A percentile compares a stretch with the other conserved stretches of the same genome.
These are phyloP conservation scores for Melanerpes aurifrons DNA, from an alignment of 2,113 vertebrate species.

Conservation along the genomic window DNA sequence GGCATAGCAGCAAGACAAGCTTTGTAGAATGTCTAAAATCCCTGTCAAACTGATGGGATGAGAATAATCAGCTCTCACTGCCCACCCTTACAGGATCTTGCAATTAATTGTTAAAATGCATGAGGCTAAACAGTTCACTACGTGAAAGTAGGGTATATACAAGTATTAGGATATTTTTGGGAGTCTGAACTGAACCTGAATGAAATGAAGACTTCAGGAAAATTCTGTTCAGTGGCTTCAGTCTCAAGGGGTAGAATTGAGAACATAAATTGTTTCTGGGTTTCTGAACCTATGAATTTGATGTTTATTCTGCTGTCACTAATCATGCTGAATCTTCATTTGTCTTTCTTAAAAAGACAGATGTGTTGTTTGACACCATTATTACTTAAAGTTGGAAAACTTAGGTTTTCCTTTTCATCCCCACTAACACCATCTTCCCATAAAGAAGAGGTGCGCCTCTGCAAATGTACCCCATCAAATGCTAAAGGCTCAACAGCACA, in stretches of 20 bases:
- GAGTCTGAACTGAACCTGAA: neutral
- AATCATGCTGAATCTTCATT: neutral
- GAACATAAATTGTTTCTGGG: neutral
- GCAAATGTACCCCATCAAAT: neutral
- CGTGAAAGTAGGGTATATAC: neutral
- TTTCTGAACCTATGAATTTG: neutral
- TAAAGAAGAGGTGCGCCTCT: neutral
- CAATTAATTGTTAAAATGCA: neutral
- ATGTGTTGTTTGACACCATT: neutral
- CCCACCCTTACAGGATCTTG: neutral
- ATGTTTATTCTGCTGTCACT: neutral
- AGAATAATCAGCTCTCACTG: conserved; percentile 2
- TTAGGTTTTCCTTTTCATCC: neutral
- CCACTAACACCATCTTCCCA: neutral
- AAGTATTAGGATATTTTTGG: neutral
- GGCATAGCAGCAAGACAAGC: conserved; percentile 7
- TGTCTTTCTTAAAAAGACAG: neutral
- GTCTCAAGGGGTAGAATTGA: neutral
- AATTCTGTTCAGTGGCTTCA: neutral
- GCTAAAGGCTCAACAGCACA: neutral
- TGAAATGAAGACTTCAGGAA: neutral
- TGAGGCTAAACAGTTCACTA: neutral
- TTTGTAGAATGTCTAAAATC: conserved; percentile 22
- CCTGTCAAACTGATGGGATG: neutral
- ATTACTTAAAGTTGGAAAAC: neutral